Percentiles rank a stretch among this genome's conserved stretches.
Conservation (phyloP, 1,140 invertebrate species). For the Yoshiicerus persimilis region DNA sequence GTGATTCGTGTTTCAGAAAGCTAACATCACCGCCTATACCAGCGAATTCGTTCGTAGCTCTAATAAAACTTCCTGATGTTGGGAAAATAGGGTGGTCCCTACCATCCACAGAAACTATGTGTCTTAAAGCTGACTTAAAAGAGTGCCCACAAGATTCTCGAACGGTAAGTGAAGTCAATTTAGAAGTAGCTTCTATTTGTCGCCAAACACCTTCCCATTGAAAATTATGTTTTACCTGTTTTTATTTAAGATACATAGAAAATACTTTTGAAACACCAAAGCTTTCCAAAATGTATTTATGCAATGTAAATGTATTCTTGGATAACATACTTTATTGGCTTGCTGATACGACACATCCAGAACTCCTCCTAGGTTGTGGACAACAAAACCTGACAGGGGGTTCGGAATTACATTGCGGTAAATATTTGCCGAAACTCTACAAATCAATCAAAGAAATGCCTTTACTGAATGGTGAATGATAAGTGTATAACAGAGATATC, state of each 20-base stretch:
- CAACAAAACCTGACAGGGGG: constrained; percentile 76
- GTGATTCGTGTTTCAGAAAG: constrained; percentile 79
- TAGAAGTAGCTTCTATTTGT: constrained; percentile 66
- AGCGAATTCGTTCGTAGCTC: constrained; percentile 74
- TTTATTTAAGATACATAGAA: too few species aligned
- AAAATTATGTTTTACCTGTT: constrained; percentile 74
- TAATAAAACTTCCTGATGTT: constrained; percentile 66
- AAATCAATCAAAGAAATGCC: too few species aligned
- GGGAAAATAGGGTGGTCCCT: constrained; percentile 79
- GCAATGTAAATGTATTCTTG: too few species aligned
- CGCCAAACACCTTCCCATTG: constrained; percentile 80
- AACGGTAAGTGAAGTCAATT: constrained; percentile 71
- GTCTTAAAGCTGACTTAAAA: constrained; percentile 75
- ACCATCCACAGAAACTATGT: constrained; percentile 74
- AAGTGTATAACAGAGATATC: constrained; percentile 55
- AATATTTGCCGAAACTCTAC: constrained; percentile 56
- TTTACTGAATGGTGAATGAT: too few species aligned
- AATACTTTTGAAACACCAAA: too few species aligned
- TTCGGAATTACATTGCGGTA: constrained; percentile 74
- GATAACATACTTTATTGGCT: constrained; percentile 57
- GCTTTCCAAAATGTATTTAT: too few species aligned
- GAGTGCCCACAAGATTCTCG: constrained; percentile 80
- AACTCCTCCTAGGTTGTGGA: constrained; percentile 65
- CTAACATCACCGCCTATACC: constrained; percentile 84
- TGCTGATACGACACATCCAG: constrained; percentile 67